Percentiles rank a stretch among this genome's conserved stretches.
Evolutionary conservation across 2,113 vertebrate species (phyloP).

Genomic region (Helogale parvula): DNA sequence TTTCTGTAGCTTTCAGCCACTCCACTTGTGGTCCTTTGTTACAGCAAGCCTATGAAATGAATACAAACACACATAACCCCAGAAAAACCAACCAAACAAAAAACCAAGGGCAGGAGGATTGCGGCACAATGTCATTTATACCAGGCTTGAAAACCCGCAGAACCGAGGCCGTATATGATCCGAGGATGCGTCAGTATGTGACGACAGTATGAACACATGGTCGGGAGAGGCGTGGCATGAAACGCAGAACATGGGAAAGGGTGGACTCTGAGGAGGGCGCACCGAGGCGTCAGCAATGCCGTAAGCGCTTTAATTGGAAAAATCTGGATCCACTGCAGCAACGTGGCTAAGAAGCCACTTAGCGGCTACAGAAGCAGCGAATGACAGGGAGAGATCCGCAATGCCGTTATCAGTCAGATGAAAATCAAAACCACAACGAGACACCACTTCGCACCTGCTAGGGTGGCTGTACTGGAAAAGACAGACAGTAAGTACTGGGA

Average conservation of each 20-base stretch:
- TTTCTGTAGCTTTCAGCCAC: not conserved
- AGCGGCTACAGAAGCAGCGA: not conserved
- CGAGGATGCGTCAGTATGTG: not conserved
- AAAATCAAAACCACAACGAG: not conserved
- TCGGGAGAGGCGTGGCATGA: not conserved
- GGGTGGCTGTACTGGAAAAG: not conserved
- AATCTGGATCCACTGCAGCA: not conserved
- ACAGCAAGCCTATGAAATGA: not conserved
- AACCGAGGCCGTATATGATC: not conserved
- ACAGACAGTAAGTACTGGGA: not conserved
- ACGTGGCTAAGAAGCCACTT: not conserved
- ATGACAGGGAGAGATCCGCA: not conserved
- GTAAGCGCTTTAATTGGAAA: not conserved
- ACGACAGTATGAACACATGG: not conserved
- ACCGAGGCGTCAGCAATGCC: not conserved
- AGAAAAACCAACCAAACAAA: too few relatives aligned
- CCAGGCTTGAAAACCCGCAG: not conserved
- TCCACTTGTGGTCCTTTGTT: not conserved
- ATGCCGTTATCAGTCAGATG: not conserved
- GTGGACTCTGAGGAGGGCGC: not conserved
- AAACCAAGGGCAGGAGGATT: not conserved
- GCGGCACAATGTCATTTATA: not conserved
- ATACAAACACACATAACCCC: not conserved
- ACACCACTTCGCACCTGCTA: not conserved
- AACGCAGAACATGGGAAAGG: not conserved